phyloP scores from a whole-genome alignment of 2,797 vertebrate species.

The Catamblyrhynchus diadema region DNA sequence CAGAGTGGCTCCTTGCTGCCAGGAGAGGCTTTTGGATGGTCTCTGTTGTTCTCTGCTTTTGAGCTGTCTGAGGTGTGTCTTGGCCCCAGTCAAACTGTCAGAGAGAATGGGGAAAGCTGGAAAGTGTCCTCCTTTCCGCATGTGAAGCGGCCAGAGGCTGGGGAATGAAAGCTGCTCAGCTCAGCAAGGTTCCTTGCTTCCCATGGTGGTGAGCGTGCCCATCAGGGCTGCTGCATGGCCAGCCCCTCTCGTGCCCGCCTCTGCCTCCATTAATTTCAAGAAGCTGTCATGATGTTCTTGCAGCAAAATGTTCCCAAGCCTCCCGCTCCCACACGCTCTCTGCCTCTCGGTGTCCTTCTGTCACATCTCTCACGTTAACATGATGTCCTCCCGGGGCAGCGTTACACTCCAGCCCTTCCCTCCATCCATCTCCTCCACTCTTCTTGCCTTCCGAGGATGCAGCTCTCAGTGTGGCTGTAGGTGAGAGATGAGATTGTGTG shows the following conservation, averaged over 20 bases:
- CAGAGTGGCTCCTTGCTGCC: neutral
- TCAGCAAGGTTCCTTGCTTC: neutral
- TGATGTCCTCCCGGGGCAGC: neutral
- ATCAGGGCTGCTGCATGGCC: neutral
- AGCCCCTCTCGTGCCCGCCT: neutral
- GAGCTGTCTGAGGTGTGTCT: neutral
- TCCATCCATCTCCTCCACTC: neutral
- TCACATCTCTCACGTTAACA: conserved; percentile 30
- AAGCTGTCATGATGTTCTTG: conserved; percentile 34
- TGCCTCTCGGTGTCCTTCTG: conserved; percentile 31
- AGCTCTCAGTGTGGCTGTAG: conserved; percentile 26
- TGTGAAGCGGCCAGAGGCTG: accelerated
- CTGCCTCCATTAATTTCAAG: conserved; percentile 28
- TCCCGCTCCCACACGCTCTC: neutral
- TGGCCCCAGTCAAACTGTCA: neutral
- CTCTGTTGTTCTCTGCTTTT: neutral
- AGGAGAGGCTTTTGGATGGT: neutral
- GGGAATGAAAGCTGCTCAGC: neutral
- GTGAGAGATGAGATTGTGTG: neutral
- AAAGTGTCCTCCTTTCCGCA: neutral
- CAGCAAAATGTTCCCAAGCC: conserved; percentile 3
- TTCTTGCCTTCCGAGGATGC: neutral
- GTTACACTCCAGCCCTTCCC: conserved; percentile 10
- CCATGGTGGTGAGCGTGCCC: accelerated
- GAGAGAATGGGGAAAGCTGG: neutral